Base-by-base conservation (phyloP, 2,113 vertebrate species). In the Ginglymostoma cirratum region DNA sequence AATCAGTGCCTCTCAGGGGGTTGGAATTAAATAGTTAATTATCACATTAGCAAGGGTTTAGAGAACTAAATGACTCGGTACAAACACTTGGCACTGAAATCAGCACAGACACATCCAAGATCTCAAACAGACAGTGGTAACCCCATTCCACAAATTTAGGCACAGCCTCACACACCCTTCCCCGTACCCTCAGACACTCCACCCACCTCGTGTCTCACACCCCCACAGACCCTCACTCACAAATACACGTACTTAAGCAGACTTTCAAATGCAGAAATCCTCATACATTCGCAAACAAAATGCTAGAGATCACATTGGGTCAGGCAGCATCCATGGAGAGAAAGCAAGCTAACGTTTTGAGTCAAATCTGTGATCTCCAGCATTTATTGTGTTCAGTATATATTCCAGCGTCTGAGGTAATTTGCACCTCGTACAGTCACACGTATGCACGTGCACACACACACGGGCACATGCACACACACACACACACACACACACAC, bases 1-100 rank as follows among this genome's bases (percentile, higher is more conserved):
- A 87, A 87, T 27, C 23, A 23, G 42, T 7, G 87, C 14, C 52
- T n/a, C 52, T 65, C 86, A 12, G 52, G 87, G 87, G 2, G 30
- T 30, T n/a, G 87, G 87, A 55, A 65, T 90, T 90, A 90, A 90
- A 90, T 89, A 89, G 86, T 89, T 89, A 89, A 89, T 90, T 14
- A 61, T 90, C 87, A 65, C 52, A 90, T 90, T 61, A 90, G 48
- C 0, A 52, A 30, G 14, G 87, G 87, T 19, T 90, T 65, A 90
- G 87, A 65, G 87, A 15, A n/a, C 14, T 55, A 90, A 89, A 61
- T 65, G 52, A 61, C 48, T 61, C 27, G 2, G 52, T 89, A 34
- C 55, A 52, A 89, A 89, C 94, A 95, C 27, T 95, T 48, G 94
- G 55, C 66, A 19, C 72, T 89, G 48, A 89, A 30, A 89, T 89